These are phyloP conservation scores for Platysteira castanea DNA, from an alignment of 2,113 vertebrate species.

Conservation along the genomic window DNA sequence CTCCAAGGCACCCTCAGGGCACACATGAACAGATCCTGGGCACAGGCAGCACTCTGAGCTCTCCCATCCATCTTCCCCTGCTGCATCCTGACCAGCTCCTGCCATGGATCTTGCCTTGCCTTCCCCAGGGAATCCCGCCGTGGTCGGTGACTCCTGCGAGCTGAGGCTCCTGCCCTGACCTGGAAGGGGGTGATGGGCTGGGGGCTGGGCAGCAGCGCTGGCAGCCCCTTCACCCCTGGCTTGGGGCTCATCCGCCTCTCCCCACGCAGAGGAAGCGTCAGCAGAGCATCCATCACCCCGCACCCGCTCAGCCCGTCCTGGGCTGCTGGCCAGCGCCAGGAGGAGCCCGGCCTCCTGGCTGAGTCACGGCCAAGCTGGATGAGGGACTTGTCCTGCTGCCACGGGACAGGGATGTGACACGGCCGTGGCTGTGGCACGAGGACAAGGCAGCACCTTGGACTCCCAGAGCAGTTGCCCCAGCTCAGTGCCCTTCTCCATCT, in stretches of 20 bases:
- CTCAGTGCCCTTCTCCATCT: fast-evolving
- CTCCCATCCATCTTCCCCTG: background rate
- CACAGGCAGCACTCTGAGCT: fast-evolving
- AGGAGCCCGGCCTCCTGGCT: background rate
- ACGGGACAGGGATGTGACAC: background rate
- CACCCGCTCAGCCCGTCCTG: background rate
- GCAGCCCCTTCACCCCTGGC: background rate
- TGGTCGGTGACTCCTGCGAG: fast-evolving
- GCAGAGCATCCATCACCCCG: slow-evolving; percentile 27
- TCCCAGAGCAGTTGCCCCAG: fast-evolving
- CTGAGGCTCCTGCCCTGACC: background rate
- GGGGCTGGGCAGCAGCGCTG: background rate
- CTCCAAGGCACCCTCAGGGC: background rate
- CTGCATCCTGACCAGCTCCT: background rate
- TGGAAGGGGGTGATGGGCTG: background rate
- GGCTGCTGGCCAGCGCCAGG: background rate
- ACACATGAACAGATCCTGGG: fast-evolving
- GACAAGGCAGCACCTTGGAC: fast-evolving
- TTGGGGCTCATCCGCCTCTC: background rate
- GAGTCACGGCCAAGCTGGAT: background rate
- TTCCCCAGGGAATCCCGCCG: fast-evolving
- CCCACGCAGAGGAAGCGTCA: background rate
- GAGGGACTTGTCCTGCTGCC: background rate
- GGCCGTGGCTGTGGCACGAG: fast-evolving
- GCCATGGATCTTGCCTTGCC: background rate